phyloP scores from a whole-genome alignment of 2,797 vertebrate species.

The Brachyalestes nurse region DNA sequence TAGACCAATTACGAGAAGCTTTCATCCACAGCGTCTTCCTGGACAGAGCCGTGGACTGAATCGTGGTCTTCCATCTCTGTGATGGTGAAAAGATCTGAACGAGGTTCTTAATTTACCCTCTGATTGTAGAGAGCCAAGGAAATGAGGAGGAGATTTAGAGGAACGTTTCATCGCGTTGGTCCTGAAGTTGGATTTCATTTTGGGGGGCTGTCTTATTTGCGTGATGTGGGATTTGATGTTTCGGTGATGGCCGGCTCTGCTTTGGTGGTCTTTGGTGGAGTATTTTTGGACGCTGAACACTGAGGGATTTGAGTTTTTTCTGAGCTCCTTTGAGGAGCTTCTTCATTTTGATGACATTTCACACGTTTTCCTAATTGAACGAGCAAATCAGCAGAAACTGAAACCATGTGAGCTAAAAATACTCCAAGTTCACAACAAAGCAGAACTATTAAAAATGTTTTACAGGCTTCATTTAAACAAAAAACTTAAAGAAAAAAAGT shows the following conservation, averaged over 20 bases:
- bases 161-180: neutral
- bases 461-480: too few relatives aligned
- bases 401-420: slow-evolving; percentile 21
- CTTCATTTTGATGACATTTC: slow-evolving; percentile 35
- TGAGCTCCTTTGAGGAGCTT: neutral
- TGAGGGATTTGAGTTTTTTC: neutral
- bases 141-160: neutral
- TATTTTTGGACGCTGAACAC: neutral
- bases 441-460: too few relatives aligned
- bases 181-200: neutral
- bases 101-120: neutral
- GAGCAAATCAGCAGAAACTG: slow-evolving; percentile 26
- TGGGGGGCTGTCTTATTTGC: neutral
- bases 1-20: neutral
- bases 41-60: neutral
- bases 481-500: too few relatives aligned
- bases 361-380: slow-evolving; percentile 37
- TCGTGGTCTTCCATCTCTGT: neutral
- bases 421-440: neutral
- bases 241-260: neutral
- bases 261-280: neutral
- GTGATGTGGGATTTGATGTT: neutral
- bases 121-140: neutral
- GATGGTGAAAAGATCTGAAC: neutral
- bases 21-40: neutral